phyloP scores from a whole-genome alignment of 2,888 invertebrate species.

The Achlya flavicornis region DNA sequence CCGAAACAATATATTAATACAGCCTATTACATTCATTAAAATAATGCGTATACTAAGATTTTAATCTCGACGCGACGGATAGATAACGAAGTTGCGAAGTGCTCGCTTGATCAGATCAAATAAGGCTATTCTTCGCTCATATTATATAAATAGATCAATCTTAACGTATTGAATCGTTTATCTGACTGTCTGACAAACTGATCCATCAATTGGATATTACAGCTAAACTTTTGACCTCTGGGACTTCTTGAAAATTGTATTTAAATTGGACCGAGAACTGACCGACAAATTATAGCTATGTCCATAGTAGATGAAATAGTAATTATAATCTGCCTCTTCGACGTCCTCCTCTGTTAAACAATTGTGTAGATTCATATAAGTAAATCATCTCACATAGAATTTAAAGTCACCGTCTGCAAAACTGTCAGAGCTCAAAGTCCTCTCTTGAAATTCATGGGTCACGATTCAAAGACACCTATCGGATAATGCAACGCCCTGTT shows the following conservation, averaged over 20 bases:
- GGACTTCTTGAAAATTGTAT: background rate
- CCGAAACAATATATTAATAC: conserved; percentile 4
- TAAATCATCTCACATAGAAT: too few relatives aligned
- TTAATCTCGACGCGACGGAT: background rate
- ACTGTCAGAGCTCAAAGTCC: background rate
- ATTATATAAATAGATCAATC: conserved; percentile 12
- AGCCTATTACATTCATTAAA: conserved; percentile 12
- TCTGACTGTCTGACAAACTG: conserved; percentile 12
- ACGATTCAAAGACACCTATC: background rate
- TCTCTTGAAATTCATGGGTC: background rate
- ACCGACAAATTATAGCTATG: background rate
- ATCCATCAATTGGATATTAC: conserved; percentile 9
- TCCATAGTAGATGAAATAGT: background rate
- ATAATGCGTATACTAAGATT: conserved; percentile 11
- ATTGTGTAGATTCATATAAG: too few relatives aligned
- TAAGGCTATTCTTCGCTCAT: conserved; percentile 8
- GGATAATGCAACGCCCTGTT: conserved; percentile 5
- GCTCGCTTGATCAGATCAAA: conserved; percentile 8
- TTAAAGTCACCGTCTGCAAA: background rate
- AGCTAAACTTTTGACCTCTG: conserved; percentile 8
- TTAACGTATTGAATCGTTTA: conserved; percentile 10
- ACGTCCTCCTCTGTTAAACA: too few relatives aligned
- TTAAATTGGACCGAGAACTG: background rate
- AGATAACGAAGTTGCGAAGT: conserved; percentile 13
- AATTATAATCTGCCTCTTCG: background rate